These are phyloP conservation scores for Drepana falcataria DNA, from an alignment of 2,888 invertebrate species.

Conservation along the genomic window DNA sequence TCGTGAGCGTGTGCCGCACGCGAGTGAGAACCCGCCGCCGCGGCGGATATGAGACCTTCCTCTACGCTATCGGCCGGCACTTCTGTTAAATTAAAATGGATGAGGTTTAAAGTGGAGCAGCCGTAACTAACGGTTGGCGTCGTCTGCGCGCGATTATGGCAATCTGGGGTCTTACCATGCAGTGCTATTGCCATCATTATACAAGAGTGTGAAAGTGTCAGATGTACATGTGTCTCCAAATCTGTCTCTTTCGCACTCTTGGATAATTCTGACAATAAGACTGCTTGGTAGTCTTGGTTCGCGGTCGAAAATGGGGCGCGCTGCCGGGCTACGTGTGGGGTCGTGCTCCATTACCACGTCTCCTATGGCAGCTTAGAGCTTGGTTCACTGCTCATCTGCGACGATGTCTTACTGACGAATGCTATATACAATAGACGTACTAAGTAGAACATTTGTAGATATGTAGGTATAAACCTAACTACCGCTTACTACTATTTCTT, in stretches of 20 bases:
- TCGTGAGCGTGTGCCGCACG: conserved; percentile 28
- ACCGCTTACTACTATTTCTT: too few relatives aligned
- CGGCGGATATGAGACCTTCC: conserved; percentile 75
- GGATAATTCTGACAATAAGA: too few relatives aligned
- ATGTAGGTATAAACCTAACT: too few relatives aligned
- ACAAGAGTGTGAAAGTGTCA: too few relatives aligned
- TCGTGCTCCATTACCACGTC: conserved; percentile 8
- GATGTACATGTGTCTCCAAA: too few relatives aligned
- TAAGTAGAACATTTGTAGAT: too few relatives aligned
- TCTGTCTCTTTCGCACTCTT: too few relatives aligned
- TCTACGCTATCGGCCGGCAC: conserved; percentile 74
- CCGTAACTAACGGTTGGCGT: conserved; percentile 71
- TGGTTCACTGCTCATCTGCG: neutral
- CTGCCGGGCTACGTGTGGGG: conserved; percentile 6
- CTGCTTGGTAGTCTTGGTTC: conserved; percentile 7
- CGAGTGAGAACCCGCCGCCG: conserved; percentile 37
- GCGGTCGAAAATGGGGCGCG: conserved; percentile 37
- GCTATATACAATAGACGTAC: too few relatives aligned
- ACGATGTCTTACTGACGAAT: neutral
- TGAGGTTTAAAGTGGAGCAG: conserved; percentile 76
- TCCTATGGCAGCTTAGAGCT: neutral
- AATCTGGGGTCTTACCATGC: conserved; percentile 25
- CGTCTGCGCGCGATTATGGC: conserved; percentile 56
- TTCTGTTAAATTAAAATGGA: conserved; percentile 78
- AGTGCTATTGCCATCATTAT: too few relatives aligned